A percentile compares a stretch with the other conserved stretches of the same genome.
These are phyloP conservation scores for Parazoanthus atlanticus DNA, from an alignment of 92 coral and sea anemone genomes.

Conservation along the genomic window DNA sequence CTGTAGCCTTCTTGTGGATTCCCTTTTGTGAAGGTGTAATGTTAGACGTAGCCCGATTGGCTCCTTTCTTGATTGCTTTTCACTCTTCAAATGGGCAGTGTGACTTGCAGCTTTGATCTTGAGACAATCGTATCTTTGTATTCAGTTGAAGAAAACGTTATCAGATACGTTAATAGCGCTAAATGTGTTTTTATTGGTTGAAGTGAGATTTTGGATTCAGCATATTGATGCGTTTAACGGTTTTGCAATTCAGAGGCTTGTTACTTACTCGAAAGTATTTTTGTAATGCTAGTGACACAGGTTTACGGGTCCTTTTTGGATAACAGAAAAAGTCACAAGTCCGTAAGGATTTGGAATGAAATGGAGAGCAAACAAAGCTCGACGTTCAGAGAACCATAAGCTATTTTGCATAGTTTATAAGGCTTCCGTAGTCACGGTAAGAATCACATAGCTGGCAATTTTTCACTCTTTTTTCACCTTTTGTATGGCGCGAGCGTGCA, in stretches of 20 bases:
- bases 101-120: background rate
- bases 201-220: background rate
- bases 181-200: background rate
- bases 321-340: no score
- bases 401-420: background rate
- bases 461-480: no score
- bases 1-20: no score
- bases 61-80: background rate
- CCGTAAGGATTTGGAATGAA: background rate
- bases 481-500: no score
- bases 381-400: background rate
- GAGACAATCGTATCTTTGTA: slow-evolving; percentile 7
- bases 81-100: slow-evolving; percentile 13
- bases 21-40: no score
- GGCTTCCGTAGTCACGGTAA: background rate
- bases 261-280: no score
- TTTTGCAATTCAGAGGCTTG: background rate
- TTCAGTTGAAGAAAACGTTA: background rate
- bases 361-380: background rate
- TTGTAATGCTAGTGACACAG: no score
- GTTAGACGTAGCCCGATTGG: no score
- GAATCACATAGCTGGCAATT: no score
- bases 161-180: background rate
- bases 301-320: background rate
- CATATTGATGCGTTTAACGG: slow-evolving; percentile 5